These are phyloP conservation scores for Oriolus oriolus DNA, from an alignment of 2,113 vertebrate genomes.

Conservation along the genomic window DNA sequence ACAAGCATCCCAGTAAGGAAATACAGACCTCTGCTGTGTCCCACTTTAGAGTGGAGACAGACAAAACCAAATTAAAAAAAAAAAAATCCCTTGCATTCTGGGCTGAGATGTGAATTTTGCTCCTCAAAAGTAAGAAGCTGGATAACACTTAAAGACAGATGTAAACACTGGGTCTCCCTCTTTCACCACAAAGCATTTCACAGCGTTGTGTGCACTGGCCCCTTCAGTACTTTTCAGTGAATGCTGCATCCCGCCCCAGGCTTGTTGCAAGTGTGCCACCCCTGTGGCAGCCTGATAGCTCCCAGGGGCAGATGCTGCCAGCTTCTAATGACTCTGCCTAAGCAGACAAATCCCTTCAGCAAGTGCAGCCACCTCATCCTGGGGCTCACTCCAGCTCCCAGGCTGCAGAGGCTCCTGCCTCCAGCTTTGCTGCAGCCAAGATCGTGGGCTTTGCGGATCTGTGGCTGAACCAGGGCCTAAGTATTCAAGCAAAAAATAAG, in stretches of 20 bases:
- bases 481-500: conserved; percentile 15
- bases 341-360: not conserved
- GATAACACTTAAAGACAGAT: not conserved
- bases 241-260: not conserved
- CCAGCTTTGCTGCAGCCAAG: not conserved
- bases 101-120: not conserved
- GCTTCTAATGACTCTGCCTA: not conserved
- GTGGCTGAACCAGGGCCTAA: not conserved
- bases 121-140: not conserved
- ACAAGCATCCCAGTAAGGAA: conserved; percentile 46
- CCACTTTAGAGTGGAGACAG: not conserved
- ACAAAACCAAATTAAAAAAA: not conserved
- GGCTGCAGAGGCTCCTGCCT: not conserved
- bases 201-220: accelerated
- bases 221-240: not conserved
- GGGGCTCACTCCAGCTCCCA: not conserved
- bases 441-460: not conserved
- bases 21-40: not conserved
- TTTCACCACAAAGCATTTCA: not conserved
- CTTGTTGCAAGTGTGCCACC: not conserved
- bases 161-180: not conserved
- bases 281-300: not conserved
- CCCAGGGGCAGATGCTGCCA: not conserved
- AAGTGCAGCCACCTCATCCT: not conserved
- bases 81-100: not conserved